Evolutionary conservation across 30 jellyfish, hydroid and myxozoan genomes (phyloP).

Genomic region (Aurelia coerulea): DNA sequence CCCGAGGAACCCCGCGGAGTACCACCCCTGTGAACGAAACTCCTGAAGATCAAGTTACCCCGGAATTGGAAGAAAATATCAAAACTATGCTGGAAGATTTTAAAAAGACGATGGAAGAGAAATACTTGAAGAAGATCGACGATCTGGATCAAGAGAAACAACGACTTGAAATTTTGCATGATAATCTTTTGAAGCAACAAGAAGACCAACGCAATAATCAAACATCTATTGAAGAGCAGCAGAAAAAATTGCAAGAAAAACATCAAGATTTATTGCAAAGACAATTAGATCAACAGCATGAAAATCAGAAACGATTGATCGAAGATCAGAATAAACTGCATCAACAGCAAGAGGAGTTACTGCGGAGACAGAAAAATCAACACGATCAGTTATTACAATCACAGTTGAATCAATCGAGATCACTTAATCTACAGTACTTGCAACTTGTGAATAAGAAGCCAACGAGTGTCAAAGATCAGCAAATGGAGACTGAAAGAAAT

Average conservation of each 20-base stretch:
- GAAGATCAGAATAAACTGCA: constrained; percentile 67
- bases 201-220: constrained; percentile 58
- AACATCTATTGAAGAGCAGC: constrained; percentile 49
- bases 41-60: neutral
- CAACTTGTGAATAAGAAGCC: constrained; percentile 43
- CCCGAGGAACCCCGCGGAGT: constrained; percentile 16
- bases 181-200: constrained; percentile 36
- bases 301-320: constrained; percentile 38
- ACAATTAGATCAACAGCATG: constrained; percentile 73
- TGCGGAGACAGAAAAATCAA: constrained; percentile 59
- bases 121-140: constrained; percentile 45
- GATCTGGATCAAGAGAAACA: constrained; percentile 68
- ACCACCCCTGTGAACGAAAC: constrained; percentile 18
- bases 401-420: constrained; percentile 47
- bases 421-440: constrained; percentile 45
- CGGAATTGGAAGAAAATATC: constrained; percentile 29
- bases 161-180: constrained; percentile 57
- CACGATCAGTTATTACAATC: constrained; percentile 66
- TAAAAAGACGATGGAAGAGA: constrained; percentile 64
- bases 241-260: constrained; percentile 65
- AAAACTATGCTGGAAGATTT: constrained; percentile 58
- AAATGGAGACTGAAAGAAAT: constrained; percentile 36
- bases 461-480: constrained; percentile 44
- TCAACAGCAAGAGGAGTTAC: constrained; percentile 65
- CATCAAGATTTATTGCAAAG: constrained; percentile 68